Evolutionary conservation across 2,113 vertebrate species (phyloP), one percentile per base, ranked within the genome.

Genomic region (Prietella phreatophila): DNA sequence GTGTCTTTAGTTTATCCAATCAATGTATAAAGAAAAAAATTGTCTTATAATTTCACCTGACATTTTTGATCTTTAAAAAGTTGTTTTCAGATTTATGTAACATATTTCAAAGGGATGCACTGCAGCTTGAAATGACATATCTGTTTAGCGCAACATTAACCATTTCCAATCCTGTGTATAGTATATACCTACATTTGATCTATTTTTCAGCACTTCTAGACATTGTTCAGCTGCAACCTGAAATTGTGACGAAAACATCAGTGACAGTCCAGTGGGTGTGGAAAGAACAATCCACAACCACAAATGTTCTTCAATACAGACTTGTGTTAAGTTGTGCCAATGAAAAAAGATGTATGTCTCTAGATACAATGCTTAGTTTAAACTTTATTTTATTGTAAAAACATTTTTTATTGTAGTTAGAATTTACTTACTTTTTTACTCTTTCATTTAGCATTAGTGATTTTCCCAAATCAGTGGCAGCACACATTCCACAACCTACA

Each of bases 151-250:
- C 14, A 67, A 67, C 13, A 30, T 67, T 11, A 17, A 71, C 33
- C 42, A 15, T 30, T 3, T 5, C 0, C 55, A 42, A 50, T 39
- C 7, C 14, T 25, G 50, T 27, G 42, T 7, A 25, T 25, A 42
- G 1, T 53, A 33, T 61, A 10, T 14, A 36, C 39, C 22, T 17
- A 53, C 27, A 53, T 30, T 10, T 61, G 4, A 30, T 58, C 0
- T 2, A 56, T 88, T 50, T 80, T 81, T 3, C 89, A 94, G 94
- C 90, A 69, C 88, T 93, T 89, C 42, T 91, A 82, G 92, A 92
- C 67, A 55, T 82, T 0, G 76, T 80, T 14, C 17, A 25, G 0
- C 80, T 94, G 85, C 87, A 78, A 9, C 56, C 92, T 1, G 60
- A 84, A 22, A 42, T 0, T 0, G 83, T 92, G 47, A 92, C 87